Percentiles rank a stretch among this genome's conserved stretches.
Conservation (phyloP, 1,140 invertebrate genomes). For the Sminthurides bifidus region DNA sequence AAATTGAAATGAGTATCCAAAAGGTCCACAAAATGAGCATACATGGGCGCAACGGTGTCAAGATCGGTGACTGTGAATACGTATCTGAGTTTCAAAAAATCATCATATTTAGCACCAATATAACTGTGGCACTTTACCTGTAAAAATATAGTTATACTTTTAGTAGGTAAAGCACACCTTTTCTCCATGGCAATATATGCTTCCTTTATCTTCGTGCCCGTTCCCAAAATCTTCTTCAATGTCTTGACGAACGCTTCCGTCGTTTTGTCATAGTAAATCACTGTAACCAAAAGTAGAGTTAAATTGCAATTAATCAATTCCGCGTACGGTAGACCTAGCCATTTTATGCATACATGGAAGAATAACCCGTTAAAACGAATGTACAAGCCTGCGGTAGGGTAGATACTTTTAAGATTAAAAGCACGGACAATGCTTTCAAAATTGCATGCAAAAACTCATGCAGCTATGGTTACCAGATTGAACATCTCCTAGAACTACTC, state of each 20-base stretch:
- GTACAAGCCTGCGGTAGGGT: too few species aligned
- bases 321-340: too few species aligned
- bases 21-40: slow-evolving; percentile 60
- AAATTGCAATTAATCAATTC: too few species aligned
- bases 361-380: too few species aligned
- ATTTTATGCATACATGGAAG: too few species aligned
- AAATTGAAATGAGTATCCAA: slow-evolving; percentile 41
- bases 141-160: not conserved
- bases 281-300: too few species aligned
- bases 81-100: slow-evolving; percentile 46
- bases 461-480: too few species aligned
- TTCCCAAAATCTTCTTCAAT: slow-evolving; percentile 50
- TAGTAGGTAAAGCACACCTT: slow-evolving; percentile 37
- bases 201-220: slow-evolving; percentile 39
- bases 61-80: slow-evolving; percentile 69
- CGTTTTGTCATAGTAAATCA: slow-evolving; percentile 73
- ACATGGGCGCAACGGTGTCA: slow-evolving; percentile 68
- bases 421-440: too few species aligned
- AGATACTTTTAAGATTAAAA: too few species aligned
- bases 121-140: not conserved
- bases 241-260: slow-evolving; percentile 69
- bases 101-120: not conserved
- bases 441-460: too few species aligned
- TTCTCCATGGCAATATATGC: slow-evolving; percentile 74
- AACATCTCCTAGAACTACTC: too few species aligned